Percentiles rank a stretch among this genome's conserved stretches.
Conservation (phyloP, 2,113 vertebrate species). For the Elephantulus edwardii region DNA sequence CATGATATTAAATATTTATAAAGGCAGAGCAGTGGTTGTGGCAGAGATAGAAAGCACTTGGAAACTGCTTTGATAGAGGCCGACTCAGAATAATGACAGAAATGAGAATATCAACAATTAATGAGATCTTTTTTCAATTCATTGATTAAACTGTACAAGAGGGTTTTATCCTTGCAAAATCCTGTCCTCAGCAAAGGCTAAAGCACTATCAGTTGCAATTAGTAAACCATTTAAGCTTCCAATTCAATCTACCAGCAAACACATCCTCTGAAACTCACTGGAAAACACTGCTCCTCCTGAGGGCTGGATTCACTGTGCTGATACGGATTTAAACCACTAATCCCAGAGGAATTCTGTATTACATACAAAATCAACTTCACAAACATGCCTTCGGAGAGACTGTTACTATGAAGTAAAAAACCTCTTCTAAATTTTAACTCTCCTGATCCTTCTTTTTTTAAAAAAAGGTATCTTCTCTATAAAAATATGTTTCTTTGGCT, state of each 20-base stretch:
- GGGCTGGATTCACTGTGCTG: slow-evolving; percentile 19
- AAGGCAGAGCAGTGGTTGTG: background rate
- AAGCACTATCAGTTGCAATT: slow-evolving; percentile 1
- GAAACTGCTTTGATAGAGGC: background rate
- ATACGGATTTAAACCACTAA: slow-evolving; percentile 49
- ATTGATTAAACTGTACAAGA: slow-evolving; percentile 9
- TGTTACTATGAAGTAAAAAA: slow-evolving; percentile 54
- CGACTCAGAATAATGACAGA: slow-evolving; percentile 18
- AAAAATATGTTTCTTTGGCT: background rate
- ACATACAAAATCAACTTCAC: slow-evolving; percentile 17
- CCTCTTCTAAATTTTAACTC: slow-evolving; percentile 48
- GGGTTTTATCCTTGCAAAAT: slow-evolving; percentile 42
- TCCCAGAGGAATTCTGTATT: slow-evolving; percentile 24
- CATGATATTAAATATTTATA: background rate
- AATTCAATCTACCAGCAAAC: slow-evolving; percentile 14
- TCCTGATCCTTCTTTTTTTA: slow-evolving; percentile 14
- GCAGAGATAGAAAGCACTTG: background rate
- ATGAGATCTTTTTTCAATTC: slow-evolving; percentile 25
- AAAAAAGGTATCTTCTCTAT: background rate
- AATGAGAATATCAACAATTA: slow-evolving; percentile 19
- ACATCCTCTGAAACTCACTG: slow-evolving; percentile 16
- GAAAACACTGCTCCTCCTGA: slow-evolving; percentile 33
- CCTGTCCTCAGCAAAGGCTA: slow-evolving; percentile 9
- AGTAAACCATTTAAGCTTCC: slow-evolving; percentile 49
- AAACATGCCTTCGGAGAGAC: slow-evolving; percentile 24